Conservation (phyloP, 2,888 invertebrate species). For the Galeruca laticollis region DNA sequence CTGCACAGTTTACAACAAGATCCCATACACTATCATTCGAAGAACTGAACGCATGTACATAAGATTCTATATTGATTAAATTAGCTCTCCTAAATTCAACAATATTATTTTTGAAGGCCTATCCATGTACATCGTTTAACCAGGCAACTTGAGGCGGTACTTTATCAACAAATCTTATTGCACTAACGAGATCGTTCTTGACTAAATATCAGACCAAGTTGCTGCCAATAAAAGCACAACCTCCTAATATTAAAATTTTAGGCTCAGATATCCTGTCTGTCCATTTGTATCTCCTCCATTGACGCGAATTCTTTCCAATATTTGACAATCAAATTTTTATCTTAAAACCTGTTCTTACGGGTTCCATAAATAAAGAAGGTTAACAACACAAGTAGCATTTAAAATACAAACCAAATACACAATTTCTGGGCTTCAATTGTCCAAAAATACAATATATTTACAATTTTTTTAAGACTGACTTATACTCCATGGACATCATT, state of each 20-base stretch:
- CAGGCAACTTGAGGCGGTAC: conserved; percentile 94
- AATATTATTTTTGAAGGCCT: conserved; percentile 76
- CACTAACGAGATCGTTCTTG: conserved; percentile 79
- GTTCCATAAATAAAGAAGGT: too few species aligned
- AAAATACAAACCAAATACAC: too few species aligned
- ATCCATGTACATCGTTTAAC: conserved; percentile 81
- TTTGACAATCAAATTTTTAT: too few species aligned
- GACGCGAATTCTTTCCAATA: too few species aligned
- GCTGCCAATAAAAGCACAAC: conserved; percentile 94
- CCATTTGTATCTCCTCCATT: too few species aligned
- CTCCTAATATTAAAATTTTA: conserved; percentile 57
- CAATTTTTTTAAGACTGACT: too few species aligned
- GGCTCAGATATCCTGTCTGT: conserved; percentile 57
- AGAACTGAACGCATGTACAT: conserved; percentile 79
- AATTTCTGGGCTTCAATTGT: too few species aligned
- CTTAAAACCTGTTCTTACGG: too few species aligned
- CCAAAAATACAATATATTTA: too few species aligned
- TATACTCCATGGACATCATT: too few species aligned
- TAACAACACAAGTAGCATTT: too few species aligned
- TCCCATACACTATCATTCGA: conserved; percentile 75
- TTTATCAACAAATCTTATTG: conserved; percentile 88
- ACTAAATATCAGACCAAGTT: conserved; percentile 87
- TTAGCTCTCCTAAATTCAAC: conserved; percentile 93
- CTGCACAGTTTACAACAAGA: conserved; percentile 90
- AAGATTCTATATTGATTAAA: conserved; percentile 88